These are phyloP conservation scores for Hemithea aestivaria DNA, from an alignment of 2,888 invertebrate species.

Conservation along the genomic window DNA sequence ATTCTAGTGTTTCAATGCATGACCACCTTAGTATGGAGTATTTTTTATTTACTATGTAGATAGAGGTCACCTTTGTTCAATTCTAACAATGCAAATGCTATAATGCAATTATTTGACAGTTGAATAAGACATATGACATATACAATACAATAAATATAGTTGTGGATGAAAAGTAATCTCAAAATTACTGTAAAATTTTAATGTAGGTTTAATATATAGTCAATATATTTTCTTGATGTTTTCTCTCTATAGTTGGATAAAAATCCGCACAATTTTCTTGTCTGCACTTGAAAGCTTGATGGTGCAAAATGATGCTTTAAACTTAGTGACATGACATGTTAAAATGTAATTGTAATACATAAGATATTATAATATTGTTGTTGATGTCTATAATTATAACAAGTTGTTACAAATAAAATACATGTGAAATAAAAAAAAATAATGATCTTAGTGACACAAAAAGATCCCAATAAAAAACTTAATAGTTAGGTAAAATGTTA, in stretches of 20 bases:
- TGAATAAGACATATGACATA: background rate
- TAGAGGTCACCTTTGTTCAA: too few relatives aligned
- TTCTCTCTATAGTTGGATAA: slow-evolving; percentile 4
- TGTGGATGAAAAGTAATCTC: slow-evolving; percentile 8
- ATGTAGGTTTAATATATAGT: slow-evolving; percentile 9
- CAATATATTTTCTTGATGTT: slow-evolving; percentile 14
- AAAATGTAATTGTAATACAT: slow-evolving; percentile 1
- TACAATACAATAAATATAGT: background rate
- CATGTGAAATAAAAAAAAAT: too few relatives aligned
- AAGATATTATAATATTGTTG: slow-evolving; percentile 11
- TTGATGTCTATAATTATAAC: slow-evolving; percentile 5
- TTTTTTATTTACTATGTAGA: background rate
- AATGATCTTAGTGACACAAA: too few relatives aligned
- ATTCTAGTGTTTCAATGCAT: background rate
- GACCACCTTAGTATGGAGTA: slow-evolving; percentile 24
- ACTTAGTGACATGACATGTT: slow-evolving; percentile 24
- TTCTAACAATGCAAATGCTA: background rate
- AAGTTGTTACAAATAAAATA: too few relatives aligned
- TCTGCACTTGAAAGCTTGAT: slow-evolving; percentile 33
- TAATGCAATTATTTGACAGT: background rate
- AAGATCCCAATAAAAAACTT: too few relatives aligned
- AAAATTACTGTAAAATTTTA: background rate
- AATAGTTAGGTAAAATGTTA: too few relatives aligned
- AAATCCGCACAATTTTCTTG: slow-evolving; percentile 27
- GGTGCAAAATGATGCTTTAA: slow-evolving; percentile 51